Evolutionary conservation across 1,140 invertebrate species (phyloP), one percentile per base, ranked within the genome.

Genomic region (Mamestra configurata): DNA sequence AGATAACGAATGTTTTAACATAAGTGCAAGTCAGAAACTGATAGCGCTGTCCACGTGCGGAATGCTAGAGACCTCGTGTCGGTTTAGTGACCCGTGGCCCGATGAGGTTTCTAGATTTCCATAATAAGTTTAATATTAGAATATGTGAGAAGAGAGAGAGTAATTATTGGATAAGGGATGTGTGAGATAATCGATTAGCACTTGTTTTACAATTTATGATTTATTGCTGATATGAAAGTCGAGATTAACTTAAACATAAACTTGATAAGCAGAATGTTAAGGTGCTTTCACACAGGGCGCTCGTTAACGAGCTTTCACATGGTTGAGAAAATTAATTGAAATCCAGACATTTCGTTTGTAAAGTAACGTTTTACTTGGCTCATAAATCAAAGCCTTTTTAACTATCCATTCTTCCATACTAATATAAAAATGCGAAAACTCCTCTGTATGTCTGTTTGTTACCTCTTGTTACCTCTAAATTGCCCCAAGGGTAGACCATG

Each of bases 1-100:
- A 61, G n/a, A 79, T 78, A 73, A 51, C 18, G 31, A 40, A 57
- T 68, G 27, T 64, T 49, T 31, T 68, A 70, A 24, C 22, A 49
- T 43, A 13, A 49, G 35, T 66, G 37, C 20, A 22, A 66, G 61
- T 40, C 35, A 70, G 7, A 40, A 1, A 18, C 0, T 70, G 40
- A 49, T 49, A 46, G 13, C 20, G 40, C 8, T 68, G 64, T 43
- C 20, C 37, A 70, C 66, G 66, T 15, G 66, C 66, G 66, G 22
- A 61, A 8, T 11, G 10, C 20, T 24, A 1, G 13, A 4, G 40
- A 49, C 40, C 66, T 70, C 40, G 40, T 70, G 66, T 27, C 6
- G 40, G 66, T 49, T 49, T 43, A 64, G 15, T 70, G 66, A 70
- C 66, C 66, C 66, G 66, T 22, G 43, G 5, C 11, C 4, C 5